Evolutionary conservation across 1,140 invertebrate genomes (phyloP), one percentile per base, ranked within the genome.

Genomic region (Drosophila pruinosa): DNA sequence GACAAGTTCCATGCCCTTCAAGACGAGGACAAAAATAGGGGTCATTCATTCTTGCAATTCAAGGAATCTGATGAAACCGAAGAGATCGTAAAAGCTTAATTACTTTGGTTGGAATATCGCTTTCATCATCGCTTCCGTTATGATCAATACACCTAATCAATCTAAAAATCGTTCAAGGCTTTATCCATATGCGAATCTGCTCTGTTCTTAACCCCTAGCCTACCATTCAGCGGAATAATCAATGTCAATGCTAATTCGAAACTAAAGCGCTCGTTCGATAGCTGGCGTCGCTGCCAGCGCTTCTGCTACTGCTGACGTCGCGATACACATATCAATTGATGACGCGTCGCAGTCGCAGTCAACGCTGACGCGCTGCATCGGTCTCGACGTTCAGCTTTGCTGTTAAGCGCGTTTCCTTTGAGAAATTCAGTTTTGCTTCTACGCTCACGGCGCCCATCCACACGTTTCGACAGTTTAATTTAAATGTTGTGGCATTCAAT

Each of bases 381-480:
- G 43, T 53, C 26, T 36, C 57, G 47, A 22, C 61, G 72, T 69
- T 85, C 83, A 73, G 74, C 64, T 80, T 54, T 73, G 74, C 68
- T 71, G 62, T 57, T 73, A 72, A 89, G 71, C 81, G 82, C 54
- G 31, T 80, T 86, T 88, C 82, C 81, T 86, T 86, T 36, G 61
- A 81, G 65, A 86, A 81, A 64, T 81, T 86, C 54, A 86, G 81
- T 86, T 82, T 68, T 48, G 63, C 48, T 56, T 41, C 57, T 56
- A 64, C 70, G 77, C 78, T 86, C 81, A 77, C 14, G 15, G 81
- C 39, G 61, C 31, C 58, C 61, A 81, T 74, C 48, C 64, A 61
- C 76, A 85, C 81, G 81, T 76, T 79, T 62, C 39, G 48, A 48
- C 68, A 74, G 43, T 85, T 47, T 43, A 63, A 71, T 41, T 53